These are phyloP conservation scores for Oncorhynchus masou DNA, from an alignment of 2,113 vertebrate species.

Conservation along the genomic window DNA sequence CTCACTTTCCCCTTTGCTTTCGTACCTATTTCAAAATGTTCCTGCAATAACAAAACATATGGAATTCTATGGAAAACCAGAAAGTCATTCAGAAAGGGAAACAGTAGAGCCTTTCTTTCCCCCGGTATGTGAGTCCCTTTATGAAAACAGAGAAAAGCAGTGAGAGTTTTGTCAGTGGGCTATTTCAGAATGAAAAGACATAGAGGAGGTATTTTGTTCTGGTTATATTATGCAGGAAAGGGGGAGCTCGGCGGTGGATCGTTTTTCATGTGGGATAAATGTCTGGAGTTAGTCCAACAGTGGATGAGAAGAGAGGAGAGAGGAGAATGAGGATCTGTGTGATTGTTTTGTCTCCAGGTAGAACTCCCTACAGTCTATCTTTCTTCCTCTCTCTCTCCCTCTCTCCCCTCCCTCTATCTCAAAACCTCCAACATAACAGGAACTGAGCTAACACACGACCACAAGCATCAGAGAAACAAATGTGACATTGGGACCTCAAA, in stretches of 20 bases:
- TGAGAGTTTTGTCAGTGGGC: conserved; percentile 18
- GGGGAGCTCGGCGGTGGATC: conserved; percentile 26
- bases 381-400: background rate
- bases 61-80: conserved; percentile 13
- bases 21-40: background rate
- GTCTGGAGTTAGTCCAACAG: conserved; percentile 40
- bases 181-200: conserved; percentile 26
- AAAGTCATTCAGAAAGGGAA: conserved; percentile 8
- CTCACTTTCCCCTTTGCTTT: background rate
- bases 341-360: conserved; percentile 2
- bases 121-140: background rate
- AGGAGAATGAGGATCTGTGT: conserved; percentile 5
- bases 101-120: conserved; percentile 6
- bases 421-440: background rate
- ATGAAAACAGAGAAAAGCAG: conserved; percentile 20
- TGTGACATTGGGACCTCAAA: background rate
- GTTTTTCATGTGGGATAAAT: conserved; percentile 47
- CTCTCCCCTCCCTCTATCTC: background rate
- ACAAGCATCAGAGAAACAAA: background rate
- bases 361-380: no score
- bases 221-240: conserved; percentile 33
- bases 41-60: background rate
- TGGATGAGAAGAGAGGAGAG: conserved; percentile 12
- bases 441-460: no score
- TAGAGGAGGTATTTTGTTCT: conserved; percentile 11